Conservation (phyloP, 92 coral and sea anemone genomes). For the Umimayanthus chanpuru region DNA sequence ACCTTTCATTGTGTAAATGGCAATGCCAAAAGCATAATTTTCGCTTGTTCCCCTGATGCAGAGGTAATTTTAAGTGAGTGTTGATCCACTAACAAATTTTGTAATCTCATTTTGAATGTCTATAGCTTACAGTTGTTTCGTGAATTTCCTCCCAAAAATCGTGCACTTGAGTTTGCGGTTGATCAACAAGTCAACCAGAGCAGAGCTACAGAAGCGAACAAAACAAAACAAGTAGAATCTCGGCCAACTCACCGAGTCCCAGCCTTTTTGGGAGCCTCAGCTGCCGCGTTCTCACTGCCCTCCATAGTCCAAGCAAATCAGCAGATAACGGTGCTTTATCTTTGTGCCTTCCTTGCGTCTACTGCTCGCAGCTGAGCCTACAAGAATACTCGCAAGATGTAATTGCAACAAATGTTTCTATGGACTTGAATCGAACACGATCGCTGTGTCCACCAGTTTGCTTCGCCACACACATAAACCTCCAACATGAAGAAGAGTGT, state of each 20-base stretch:
- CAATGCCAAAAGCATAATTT: neutral
- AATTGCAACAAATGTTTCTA: slow-evolving; percentile 29
- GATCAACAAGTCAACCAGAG: slow-evolving; percentile 31
- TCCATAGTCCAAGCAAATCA: slow-evolving; percentile 19
- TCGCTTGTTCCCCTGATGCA: neutral
- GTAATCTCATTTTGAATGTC: neutral
- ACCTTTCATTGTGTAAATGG: slow-evolving; percentile 3
- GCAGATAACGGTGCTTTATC: neutral
- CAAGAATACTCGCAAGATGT: neutral
- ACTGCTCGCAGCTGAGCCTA: neutral
- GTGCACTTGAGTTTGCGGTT: slow-evolving; percentile 16
- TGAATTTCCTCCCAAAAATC: neutral
- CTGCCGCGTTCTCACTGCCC: slow-evolving; percentile 36
- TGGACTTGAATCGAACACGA: slow-evolving; percentile 4
- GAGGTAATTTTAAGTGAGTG: neutral
- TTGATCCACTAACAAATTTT: neutral
- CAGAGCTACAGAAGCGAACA: slow-evolving; percentile 15
- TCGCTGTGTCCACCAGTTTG: neutral
- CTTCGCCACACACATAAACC: neutral
- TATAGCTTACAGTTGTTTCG: neutral
- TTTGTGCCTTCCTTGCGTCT: neutral
- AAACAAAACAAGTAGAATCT: slow-evolving; percentile 13
- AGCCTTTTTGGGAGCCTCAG: slow-evolving; percentile 74
- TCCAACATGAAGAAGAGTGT: slow-evolving; percentile 7
- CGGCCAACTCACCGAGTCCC: slow-evolving; percentile 78